Base-by-base conservation (phyloP, 2,113 vertebrate genomes). In the Grus americana region DNA sequence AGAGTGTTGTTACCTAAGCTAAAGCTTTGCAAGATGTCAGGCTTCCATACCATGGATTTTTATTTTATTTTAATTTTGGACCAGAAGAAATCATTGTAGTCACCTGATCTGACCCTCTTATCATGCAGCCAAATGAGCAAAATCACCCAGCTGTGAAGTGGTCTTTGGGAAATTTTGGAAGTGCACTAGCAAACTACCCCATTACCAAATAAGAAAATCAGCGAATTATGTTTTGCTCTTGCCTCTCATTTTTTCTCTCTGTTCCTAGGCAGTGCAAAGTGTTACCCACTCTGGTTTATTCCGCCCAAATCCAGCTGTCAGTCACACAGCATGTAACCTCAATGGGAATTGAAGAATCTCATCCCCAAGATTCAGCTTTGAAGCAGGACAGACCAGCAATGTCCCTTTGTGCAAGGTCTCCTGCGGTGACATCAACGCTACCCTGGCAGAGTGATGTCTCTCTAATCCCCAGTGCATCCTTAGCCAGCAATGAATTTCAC, bases 401-500 rank as follows among this genome's bases (percentile, higher is more conserved):
- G 24, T 91, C 95, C 91, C 83, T 97, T 95, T 95, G 92, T 97
- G 95, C 0, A 1, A 80, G 86, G 70, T 68, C 83, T 87, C 97
- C 96, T 79, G 95, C 32, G 15, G 95, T 32, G 97, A 86, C 95
- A 92, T 88, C 83, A 87, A 24, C 3, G 49, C 92, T 91, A 22
- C 54, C 95, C 76, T 67, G 82, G 92, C 96, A 79, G 18, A 84
- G 59, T 46, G 75, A 94, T 86, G 95, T 86, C 90, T 92, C 91
- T 92, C 96, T 96, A 97, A 97, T 96, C 95, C 92, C 88, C 86
- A 65, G 36, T 5, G 68, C 91, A 84, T 84, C 97, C 92, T 72
- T 29, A 86, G 86, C 96, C 86, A 91, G 96, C 88, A 89, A 72
- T n/a, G 91, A 82, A 92, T 93, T 96, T 94, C 95, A 96, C 96